Base-by-base conservation (phyloP, 2,113 vertebrate genomes). In the Capra hircus region DNA sequence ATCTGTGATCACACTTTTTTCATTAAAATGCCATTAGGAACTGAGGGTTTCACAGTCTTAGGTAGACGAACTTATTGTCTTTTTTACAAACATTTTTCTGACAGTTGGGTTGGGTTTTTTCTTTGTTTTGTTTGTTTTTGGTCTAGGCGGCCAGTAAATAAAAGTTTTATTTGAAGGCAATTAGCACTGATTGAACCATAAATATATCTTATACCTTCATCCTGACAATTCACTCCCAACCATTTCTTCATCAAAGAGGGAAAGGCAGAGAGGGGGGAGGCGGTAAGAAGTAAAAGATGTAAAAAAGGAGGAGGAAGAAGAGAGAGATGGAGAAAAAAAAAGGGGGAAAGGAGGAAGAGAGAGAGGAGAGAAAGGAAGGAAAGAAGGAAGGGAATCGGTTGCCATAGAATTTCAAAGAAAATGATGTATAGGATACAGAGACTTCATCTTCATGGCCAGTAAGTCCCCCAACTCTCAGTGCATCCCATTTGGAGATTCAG, bases 101-200 rank as follows among this genome's bases (percentile, higher is more conserved):
- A 74, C 3, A 1, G n/a, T 80, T 82, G 27, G 3, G 3, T 55
- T 92, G 81, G n/a, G 52, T n/a, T 93, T 27, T 36, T 25, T 0
- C 3, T 67, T 80, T 57, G 48, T 40, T 77, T 7, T 67, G 96
- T 90, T 85, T 77, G 40, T 60, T 83, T 45, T 80, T 2, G 71
- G 28, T 89, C 36, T 94, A 59, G 9, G 16, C 11, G 10, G 21
- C 15, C 64, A 94, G 30, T 9, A 92, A 88, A 77, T 30, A 81
- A 77, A 59, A 57, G 28, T 88, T 94, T 96, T 62, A 53, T 67
- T 52, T 52, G 67, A 91, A 48, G 33, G 52, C 36, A 91, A 78
- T 92, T 88, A 71, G 7, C 64, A 81, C 2, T 30, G 40, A 60
- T 23, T 78, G 74, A 81, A 78, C 4, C 53, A 59, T 57, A 81